Evolutionary conservation across 2,888 invertebrate genomes (phyloP).

Genomic region (Bombyx huttoni): DNA sequence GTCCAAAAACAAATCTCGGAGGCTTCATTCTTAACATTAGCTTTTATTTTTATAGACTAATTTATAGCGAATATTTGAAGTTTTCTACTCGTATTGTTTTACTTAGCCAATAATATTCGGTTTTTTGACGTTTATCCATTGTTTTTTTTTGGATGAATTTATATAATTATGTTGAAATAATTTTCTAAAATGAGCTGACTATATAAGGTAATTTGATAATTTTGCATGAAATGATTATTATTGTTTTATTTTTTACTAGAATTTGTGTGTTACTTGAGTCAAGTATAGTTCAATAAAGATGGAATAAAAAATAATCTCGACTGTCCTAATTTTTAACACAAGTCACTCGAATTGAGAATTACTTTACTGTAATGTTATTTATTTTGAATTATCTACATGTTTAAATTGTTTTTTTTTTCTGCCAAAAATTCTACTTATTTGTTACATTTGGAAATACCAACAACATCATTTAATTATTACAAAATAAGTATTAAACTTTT

Average conservation of each 20-base stretch:
- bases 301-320: conserved; percentile 21
- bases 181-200: conserved; percentile 16
- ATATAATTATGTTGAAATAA: conserved; percentile 23
- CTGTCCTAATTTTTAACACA: too few species aligned
- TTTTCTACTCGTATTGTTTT: conserved; percentile 45
- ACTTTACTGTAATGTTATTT: neutral
- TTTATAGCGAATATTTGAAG: conserved; percentile 21
- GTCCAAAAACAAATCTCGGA: conserved; percentile 56
- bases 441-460: too few species aligned
- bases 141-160: conserved; percentile 32
- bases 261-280: conserved; percentile 34
- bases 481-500: too few species aligned
- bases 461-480: too few species aligned
- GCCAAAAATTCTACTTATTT: too few species aligned
- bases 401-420: too few species aligned
- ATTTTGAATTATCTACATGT: neutral
- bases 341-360: neutral
- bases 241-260: conserved; percentile 26
- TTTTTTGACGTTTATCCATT: conserved; percentile 41
- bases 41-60: conserved; percentile 15
- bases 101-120: conserved; percentile 20
- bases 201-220: conserved; percentile 13
- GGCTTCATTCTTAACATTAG: conserved; percentile 21
- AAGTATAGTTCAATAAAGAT: conserved; percentile 42
- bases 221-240: conserved; percentile 38